A percentile compares a stretch with the other conserved stretches of the same genome.
phyloP scores from a whole-genome alignment of 1,140 invertebrate species.

The Macrosteles quadrilineatus region DNA sequence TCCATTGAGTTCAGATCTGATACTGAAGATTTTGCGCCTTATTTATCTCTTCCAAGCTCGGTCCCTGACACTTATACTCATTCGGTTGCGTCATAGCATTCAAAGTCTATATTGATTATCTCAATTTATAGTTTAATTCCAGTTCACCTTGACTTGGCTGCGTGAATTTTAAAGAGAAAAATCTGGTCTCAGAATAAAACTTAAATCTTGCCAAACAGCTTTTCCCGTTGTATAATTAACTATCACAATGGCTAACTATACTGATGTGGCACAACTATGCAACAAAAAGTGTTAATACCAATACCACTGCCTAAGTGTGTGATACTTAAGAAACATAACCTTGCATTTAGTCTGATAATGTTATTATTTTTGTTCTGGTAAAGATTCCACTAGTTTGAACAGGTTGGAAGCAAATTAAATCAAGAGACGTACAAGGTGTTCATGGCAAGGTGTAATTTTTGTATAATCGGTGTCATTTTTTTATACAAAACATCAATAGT shows the following conservation, averaged over 20 bases:
- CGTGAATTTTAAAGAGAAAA: not conserved
- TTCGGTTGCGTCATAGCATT: constrained; percentile 5
- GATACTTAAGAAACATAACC: too few relatives aligned
- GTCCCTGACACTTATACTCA: not conserved
- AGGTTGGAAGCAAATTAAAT: too few relatives aligned
- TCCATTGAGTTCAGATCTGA: constrained; percentile 25
- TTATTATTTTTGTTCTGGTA: too few relatives aligned
- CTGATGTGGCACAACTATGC: not conserved
- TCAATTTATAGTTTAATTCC: not conserved
- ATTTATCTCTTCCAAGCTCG: not conserved
- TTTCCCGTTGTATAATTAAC: too few relatives aligned
- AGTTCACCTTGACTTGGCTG: not conserved
- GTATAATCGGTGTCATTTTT: too few relatives aligned
- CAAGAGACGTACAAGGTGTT: too few relatives aligned
- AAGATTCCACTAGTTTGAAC: too few relatives aligned
- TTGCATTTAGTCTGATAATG: too few relatives aligned
- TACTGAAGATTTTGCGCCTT: not conserved
- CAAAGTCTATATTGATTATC: not conserved
- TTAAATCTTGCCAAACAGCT: not conserved
- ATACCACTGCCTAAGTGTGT: too few relatives aligned
- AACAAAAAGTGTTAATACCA: not conserved
- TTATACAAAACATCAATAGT: too few relatives aligned
- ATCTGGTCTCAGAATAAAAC: too few relatives aligned
- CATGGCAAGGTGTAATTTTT: too few relatives aligned
- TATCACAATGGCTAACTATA: constrained; percentile 13